Evolutionary conservation across 2,113 vertebrate species (phyloP), one percentile per base, ranked within the genome.

Genomic region (Ahaetulla prasina): DNA sequence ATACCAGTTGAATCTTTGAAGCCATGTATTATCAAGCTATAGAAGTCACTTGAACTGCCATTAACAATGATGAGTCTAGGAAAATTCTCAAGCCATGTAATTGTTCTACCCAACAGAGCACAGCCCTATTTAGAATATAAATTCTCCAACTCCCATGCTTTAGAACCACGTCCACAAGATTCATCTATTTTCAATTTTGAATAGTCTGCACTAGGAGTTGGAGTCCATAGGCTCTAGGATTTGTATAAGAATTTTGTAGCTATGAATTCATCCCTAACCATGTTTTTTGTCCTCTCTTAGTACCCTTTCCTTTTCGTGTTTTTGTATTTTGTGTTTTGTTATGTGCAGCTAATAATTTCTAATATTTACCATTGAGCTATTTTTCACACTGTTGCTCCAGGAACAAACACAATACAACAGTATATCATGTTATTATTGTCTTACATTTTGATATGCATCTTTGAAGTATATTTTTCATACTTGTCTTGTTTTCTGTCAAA

Each of bases 391-490:
- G 25, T 68, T 74, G 68, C 16, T 74, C 68, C 68, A 74, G 68
- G n/a, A 39, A 39, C 68, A 74, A 74, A 74, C n/a, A 74, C n/a
- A 74, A 39, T 39, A 39, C 16, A 74, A 74, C n/a, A 39, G 68
- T 35, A 74, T 74, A 74, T 39, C 68, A 74, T 74, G 68, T 74
- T 74, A 74, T 74, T 74, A 20, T 74, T 74, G 68, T 35, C 68
- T 35, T 35, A 74, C n/a, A 43, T 87, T 53, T 80, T 86, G 9
- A 88, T 20, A 53, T 92, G 91, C 88, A 91, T 87, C 94, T 95
- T 88, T 93, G 90, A 89, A 88, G 93, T 95, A 94, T 90, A 92
- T 95, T 96, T 95, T 95, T 91, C 95, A 93, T 93, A 30, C 93
- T 96, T 95, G 92, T 92, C 88, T 88, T 95, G 92, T 90, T 85